Percentiles rank a stretch among this genome's conserved stretches.
Conservation (phyloP, 2,113 vertebrate species). For the Serilophus lunatus region DNA sequence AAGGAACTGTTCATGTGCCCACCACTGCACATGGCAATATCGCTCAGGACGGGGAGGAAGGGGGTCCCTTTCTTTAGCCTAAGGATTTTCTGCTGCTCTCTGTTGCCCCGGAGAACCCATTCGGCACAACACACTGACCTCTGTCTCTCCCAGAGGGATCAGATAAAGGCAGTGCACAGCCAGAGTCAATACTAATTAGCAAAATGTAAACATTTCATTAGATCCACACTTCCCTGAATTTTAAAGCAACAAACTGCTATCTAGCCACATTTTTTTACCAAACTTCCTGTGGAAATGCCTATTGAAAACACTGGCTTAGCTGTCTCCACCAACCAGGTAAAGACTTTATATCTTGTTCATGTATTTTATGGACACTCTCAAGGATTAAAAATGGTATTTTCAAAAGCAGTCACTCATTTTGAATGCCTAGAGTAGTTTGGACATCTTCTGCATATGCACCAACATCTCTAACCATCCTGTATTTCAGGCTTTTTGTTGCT, state of each 20-base stretch:
- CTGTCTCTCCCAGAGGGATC: slow-evolving; percentile 16
- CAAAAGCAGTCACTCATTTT: neutral
- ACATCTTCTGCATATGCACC: neutral
- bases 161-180: neutral
- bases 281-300: neutral
- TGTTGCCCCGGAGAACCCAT: neutral
- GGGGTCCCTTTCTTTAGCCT: neutral
- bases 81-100: neutral
- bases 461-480: neutral
- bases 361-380: neutral
- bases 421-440: neutral
- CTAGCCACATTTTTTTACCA: neutral
- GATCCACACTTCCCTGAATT: neutral
- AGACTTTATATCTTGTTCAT: neutral
- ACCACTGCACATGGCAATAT: accelerated
- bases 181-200: slow-evolving; percentile 43
- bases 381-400: neutral
- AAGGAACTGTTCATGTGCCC: neutral
- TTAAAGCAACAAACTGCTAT: neutral
- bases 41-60: accelerated
- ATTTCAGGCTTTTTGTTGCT: neutral
- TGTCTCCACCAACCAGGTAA: neutral
- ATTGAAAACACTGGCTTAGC: neutral
- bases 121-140: neutral
- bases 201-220: slow-evolving; percentile 55